Percentiles rank a stretch among this genome's conserved stretches.
These are phyloP conservation scores for Acromyrmex charruanus DNA, from an alignment of 1,140 invertebrate species.

Conservation along the genomic window DNA sequence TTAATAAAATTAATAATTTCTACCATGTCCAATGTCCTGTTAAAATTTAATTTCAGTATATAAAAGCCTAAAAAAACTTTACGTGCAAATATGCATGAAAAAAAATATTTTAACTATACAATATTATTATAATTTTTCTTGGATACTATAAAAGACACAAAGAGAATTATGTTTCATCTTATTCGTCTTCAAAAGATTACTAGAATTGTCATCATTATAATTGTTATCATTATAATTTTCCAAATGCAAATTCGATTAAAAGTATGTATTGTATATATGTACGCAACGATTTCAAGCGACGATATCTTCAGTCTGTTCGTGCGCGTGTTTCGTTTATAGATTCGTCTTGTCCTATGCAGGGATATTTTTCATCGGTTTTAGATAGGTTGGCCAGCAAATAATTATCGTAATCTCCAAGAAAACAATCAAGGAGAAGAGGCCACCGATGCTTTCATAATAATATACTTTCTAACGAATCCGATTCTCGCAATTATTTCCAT, in stretches of 20 bases:
- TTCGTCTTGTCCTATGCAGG: constrained; percentile 47
- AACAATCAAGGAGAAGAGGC: not conserved
- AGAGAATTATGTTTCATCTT: not conserved
- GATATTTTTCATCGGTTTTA: constrained; percentile 64
- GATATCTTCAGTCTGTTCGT: constrained; percentile 66
- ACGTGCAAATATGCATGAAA: not conserved
- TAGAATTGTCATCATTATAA: not conserved
- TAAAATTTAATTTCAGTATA: not conserved
- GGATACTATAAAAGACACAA: not conserved
- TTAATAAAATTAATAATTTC: not conserved
- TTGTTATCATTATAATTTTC: not conserved
- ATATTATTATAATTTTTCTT: not conserved
- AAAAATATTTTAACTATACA: not conserved
- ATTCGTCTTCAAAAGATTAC: not conserved
- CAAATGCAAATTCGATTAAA: constrained; percentile 12
- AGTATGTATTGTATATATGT: no score
- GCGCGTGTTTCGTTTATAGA: constrained; percentile 67
- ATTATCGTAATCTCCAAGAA: not conserved
- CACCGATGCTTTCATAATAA: not conserved
- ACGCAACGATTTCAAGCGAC: constrained; percentile 1
- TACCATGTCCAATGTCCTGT: not conserved
- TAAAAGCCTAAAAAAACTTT: not conserved
- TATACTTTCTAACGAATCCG: not conserved
- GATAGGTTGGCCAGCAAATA: constrained; percentile 58
- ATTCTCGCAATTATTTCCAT: not conserved